Evolutionary conservation across 1,140 invertebrate species (phyloP), one percentile per base, ranked within the genome.

Genomic region (Pachypeltis micranthus): DNA sequence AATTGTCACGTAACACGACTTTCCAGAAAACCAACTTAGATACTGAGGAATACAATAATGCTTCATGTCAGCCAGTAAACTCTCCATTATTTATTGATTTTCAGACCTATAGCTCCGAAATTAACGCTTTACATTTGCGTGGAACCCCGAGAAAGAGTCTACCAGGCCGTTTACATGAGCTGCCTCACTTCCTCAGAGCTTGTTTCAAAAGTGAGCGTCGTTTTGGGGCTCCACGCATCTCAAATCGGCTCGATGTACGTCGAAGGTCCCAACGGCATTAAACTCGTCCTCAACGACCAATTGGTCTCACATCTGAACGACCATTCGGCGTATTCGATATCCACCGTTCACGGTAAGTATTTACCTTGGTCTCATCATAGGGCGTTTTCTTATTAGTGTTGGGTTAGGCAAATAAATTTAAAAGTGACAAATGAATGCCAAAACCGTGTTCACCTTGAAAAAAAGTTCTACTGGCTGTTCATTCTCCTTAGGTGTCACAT

Each of bases 161-260:
- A 87, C 79, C 84, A 87, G 74, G 87, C 87, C n/a, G 75, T 93
- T 14, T 92, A 90, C 70, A 74, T 94, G 63, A 79, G 86, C 44
- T 76, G 76, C 12, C 77, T 85, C 24, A 83, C 79, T n/a, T 26
- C 14, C 3, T 21, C 55, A 21, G 62, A 63, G 65, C 72, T 94
- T 23, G 72, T 81, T 21, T 76, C 77, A 62, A 90, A 90, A 72
- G 72, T 93, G 27, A 74, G 82, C 7, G 68, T 72, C 0, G 74
- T 85, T 16, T 72, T 86, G 29, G 82, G 80, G 60, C 71, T 85
- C 25, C 70, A 75, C 3, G 68, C 73, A 1, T 77, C 81, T 62
- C 79, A 82, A 71, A 78, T 89, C 51, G 75, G 78, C 47, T 81
- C 82, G 59, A 74, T 88, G 44, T 85, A 83, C 65, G 75, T 87